Percentiles rank a stretch among this genome's conserved stretches.
phyloP scores from a whole-genome alignment of 53 echinoderm and acorn worm species.

The Henricia sp. region DNA sequence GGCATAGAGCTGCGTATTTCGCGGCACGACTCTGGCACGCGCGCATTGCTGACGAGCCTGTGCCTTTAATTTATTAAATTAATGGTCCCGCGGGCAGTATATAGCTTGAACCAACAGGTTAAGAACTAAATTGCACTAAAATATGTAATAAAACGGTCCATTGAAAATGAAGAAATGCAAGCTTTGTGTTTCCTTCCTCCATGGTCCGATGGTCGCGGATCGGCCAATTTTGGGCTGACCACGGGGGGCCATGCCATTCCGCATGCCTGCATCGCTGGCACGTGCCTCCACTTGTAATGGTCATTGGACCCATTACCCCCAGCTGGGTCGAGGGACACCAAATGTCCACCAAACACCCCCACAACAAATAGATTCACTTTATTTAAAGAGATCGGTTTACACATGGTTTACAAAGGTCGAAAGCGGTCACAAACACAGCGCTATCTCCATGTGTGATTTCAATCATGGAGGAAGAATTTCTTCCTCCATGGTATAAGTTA shows the following conservation, averaged over 20 bases:
- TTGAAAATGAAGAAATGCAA: background rate
- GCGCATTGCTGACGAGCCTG: too few species aligned
- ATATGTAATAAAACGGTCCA: background rate
- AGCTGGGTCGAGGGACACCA: background rate
- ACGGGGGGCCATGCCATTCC: conserved; percentile 36
- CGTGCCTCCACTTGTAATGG: background rate
- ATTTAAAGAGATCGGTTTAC: background rate
- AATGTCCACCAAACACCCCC: background rate
- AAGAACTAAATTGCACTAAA: background rate
- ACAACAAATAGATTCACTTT: background rate
- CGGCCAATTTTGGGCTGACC: background rate
- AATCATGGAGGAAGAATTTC: too few species aligned
- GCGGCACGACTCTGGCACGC: too few species aligned
- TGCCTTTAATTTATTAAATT: background rate
- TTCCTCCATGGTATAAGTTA: too few species aligned
- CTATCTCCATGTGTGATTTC: background rate
- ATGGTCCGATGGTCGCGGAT: conserved; percentile 6
- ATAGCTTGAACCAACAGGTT: too few species aligned
- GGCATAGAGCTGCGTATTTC: too few species aligned
- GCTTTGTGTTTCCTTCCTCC: background rate
- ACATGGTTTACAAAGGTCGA: background rate
- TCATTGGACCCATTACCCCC: background rate
- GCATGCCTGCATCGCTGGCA: conserved; percentile 20
- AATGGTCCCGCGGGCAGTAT: background rate
- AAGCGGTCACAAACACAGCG: background rate